These are phyloP conservation scores for Centropus bengalensis DNA, from an alignment of 2,113 vertebrate genomes.

Conservation along the genomic window DNA sequence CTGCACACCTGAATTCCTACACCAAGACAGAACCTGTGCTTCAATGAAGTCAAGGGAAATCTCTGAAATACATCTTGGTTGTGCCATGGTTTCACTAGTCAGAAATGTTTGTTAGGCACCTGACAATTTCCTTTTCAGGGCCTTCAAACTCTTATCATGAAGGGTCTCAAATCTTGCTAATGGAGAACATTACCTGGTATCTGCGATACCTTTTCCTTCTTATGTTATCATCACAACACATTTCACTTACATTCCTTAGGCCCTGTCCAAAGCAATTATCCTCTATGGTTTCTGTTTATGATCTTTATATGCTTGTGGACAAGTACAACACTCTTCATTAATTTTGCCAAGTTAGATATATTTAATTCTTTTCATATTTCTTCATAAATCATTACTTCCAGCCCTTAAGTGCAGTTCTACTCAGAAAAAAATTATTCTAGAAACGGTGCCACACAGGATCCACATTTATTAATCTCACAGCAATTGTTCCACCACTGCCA, in stretches of 20 bases:
- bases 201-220: slow-evolving; percentile 72
- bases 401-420: slow-evolving; percentile 15
- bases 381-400: slow-evolving; percentile 44
- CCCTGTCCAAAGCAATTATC: slow-evolving; percentile 67
- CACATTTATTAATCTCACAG: slow-evolving; percentile 7
- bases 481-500: background rate
- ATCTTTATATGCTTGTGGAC: slow-evolving; percentile 52
- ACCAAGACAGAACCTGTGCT: background rate
- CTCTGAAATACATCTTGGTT: background rate
- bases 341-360: slow-evolving; percentile 37
- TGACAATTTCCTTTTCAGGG: slow-evolving; percentile 14
- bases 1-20: background rate
- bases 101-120: slow-evolving; percentile 27
- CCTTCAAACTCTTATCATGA: slow-evolving; percentile 50
- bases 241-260: slow-evolving; percentile 67
- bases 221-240: slow-evolving; percentile 72
- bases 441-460: background rate
- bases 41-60: background rate
- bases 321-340: slow-evolving; percentile 41
- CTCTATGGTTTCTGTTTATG: slow-evolving; percentile 52
- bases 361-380: slow-evolving; percentile 64
- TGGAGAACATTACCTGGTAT: slow-evolving; percentile 71
- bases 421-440: slow-evolving; percentile 36
- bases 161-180: slow-evolving; percentile 74
- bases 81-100: background rate